phyloP scores from a whole-genome alignment of 2,113 vertebrate species.

The Vidua macroura region DNA sequence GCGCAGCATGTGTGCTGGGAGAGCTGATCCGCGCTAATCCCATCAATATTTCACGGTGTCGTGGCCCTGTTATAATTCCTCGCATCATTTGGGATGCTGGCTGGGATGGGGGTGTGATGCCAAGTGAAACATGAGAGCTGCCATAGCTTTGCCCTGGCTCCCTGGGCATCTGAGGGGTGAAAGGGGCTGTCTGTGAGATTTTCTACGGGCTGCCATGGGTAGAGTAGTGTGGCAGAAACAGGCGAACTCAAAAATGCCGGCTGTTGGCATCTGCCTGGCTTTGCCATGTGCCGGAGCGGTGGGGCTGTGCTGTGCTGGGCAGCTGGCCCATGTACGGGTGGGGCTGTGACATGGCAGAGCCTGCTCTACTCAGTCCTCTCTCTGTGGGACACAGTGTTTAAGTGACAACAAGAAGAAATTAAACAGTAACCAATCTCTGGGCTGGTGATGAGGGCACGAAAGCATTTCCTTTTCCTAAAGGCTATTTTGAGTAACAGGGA shows the following conservation, averaged over 20 bases:
- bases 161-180: not conserved
- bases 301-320: not conserved
- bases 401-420: not conserved
- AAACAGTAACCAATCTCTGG: not conserved
- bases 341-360: not conserved
- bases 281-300: rapidly evolving
- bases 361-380: not conserved
- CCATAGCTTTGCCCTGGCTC: not conserved
- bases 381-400: not conserved
- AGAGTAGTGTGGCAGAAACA: not conserved
- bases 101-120: not conserved
- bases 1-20: not conserved
- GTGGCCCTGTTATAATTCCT: constrained; percentile 21
- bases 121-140: not conserved
- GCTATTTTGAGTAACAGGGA: not conserved
- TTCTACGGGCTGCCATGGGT: rapidly evolving
- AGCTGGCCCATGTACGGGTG: not conserved
- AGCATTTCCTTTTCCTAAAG: not conserved
- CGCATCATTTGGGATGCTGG: not conserved
- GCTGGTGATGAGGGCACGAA: not conserved
- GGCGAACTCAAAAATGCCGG: rapidly evolving
- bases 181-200: not conserved
- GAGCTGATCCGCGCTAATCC: constrained; percentile 48
- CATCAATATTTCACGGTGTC: constrained; percentile 35
- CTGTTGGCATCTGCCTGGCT: rapidly evolving